Conservation (phyloP, 1,140 invertebrate genomes). For the Chymomyza costata region DNA sequence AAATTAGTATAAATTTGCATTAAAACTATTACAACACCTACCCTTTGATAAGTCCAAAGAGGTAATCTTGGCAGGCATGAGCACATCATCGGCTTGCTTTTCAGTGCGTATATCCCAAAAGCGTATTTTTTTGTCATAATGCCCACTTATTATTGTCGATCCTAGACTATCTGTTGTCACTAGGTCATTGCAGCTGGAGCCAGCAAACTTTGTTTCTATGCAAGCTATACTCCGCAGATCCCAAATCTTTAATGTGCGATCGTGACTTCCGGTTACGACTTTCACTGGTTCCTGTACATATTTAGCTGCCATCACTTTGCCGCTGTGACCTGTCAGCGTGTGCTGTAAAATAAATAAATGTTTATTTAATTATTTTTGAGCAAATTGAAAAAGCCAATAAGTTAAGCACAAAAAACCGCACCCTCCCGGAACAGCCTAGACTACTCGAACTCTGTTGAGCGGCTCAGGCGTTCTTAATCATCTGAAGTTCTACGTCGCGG, state of each 20-base stretch:
- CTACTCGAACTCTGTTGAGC: constrained; percentile 1
- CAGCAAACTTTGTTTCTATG: constrained; percentile 96
- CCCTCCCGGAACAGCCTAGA: not conserved
- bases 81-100: constrained; percentile 87
- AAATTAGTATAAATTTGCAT: not conserved
- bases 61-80: constrained; percentile 94
- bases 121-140: constrained; percentile 97
- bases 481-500: not conserved
- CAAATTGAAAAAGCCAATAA: constrained; percentile 18
- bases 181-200: constrained; percentile 96
- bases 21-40: constrained; percentile 74
- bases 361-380: no score
- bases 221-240: constrained; percentile 94
- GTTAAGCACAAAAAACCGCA: constrained; percentile 29
- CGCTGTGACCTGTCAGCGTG: constrained; percentile 96
- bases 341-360: constrained; percentile 87
- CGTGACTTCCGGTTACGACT: constrained; percentile 95
- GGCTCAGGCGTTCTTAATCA: not conserved
- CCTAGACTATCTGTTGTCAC: constrained; percentile 91
- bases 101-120: constrained; percentile 96
- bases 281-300: constrained; percentile 92
- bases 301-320: constrained; percentile 95
- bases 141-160: constrained; percentile 96
- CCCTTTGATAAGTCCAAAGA: constrained; percentile 95
- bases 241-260: constrained; percentile 98